phyloP scores from a whole-genome alignment of 2,888 invertebrate genomes.

The Drosophila hawaiiensis region DNA sequence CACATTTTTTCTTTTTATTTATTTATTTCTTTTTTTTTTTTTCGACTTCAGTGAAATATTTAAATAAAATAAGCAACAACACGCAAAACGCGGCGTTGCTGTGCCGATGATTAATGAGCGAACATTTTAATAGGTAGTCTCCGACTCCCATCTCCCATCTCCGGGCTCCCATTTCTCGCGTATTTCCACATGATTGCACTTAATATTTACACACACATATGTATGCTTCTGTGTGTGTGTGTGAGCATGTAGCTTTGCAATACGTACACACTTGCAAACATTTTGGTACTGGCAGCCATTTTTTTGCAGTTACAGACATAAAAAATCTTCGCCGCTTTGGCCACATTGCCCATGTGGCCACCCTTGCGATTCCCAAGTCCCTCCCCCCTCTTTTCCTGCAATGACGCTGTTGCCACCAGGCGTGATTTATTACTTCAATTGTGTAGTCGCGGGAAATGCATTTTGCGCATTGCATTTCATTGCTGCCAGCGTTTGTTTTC shows the following conservation, averaged over 20 bases:
- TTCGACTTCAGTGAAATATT: conserved; percentile 48
- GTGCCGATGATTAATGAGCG: conserved; percentile 76
- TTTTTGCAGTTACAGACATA: conserved; percentile 42
- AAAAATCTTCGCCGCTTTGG: conserved; percentile 37
- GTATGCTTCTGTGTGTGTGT: neutral
- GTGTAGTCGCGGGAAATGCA: conserved; percentile 79
- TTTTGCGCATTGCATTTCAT: conserved; percentile 80
- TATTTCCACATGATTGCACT: conserved; percentile 78
- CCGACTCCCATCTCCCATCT: conserved; percentile 43
- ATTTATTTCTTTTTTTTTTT: conserved; percentile 2
- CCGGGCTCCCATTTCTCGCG: conserved; percentile 64
- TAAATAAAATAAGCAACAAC: conserved; percentile 62
- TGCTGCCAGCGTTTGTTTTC: conserved; percentile 74
- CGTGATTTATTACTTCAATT: conserved; percentile 80
- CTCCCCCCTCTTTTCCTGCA: neutral
- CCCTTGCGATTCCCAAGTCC: conserved; percentile 5
- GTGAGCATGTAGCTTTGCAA: conserved; percentile 12
- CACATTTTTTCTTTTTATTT: conserved; percentile 3
- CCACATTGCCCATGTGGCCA: conserved; percentile 45
- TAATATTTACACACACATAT: conserved; percentile 61
- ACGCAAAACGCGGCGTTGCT: conserved; percentile 34
- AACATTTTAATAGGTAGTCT: conserved; percentile 80
- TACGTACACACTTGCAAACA: conserved; percentile 27
- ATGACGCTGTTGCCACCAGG: conserved; percentile 32
- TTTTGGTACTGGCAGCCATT: conserved; percentile 47